phyloP scores from a whole-genome alignment of 2,113 vertebrate genomes.

The Burhinus bistriatus region DNA sequence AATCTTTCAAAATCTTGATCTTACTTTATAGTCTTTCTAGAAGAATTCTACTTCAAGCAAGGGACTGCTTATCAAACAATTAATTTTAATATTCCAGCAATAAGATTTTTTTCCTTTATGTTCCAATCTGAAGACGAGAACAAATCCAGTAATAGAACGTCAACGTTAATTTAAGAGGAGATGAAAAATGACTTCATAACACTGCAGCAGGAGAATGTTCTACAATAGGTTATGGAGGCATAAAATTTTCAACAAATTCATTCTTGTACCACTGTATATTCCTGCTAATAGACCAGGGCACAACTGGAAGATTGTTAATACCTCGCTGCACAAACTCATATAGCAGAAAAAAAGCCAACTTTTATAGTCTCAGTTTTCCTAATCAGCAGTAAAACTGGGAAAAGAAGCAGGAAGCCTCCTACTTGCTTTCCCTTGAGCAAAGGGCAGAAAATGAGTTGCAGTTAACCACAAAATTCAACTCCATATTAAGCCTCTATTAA shows the following conservation, averaged over 20 bases:
- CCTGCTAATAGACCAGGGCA: conserved; percentile 55
- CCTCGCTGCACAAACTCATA: conserved; percentile 39
- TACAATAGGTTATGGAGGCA: conserved; percentile 60
- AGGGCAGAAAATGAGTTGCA: conserved; percentile 54
- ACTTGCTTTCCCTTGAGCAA: background rate
- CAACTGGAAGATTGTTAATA: conserved; percentile 53
- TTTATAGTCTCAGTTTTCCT: background rate
- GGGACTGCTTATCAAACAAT: conserved; percentile 62
- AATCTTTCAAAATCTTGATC: background rate
- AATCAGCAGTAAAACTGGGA: background rate
- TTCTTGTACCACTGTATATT: conserved; percentile 65
- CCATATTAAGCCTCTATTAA: conserved; percentile 6
- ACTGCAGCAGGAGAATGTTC: conserved; percentile 58
- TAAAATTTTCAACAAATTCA: conserved; percentile 74
- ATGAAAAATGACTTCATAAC: conserved; percentile 77
- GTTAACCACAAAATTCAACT: conserved; percentile 30
- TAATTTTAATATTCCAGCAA: conserved; percentile 68
- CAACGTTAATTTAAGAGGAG: conserved; percentile 72
- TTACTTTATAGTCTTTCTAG: conserved; percentile 30
- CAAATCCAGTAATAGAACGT: conserved; percentile 67
- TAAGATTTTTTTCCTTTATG: conserved; percentile 55
- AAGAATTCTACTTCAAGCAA: conserved; percentile 52
- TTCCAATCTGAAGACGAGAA: conserved; percentile 71
- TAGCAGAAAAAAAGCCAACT: background rate
- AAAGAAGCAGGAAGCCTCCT: background rate